Base-by-base conservation (phyloP, 2,797 vertebrate species). In the Phalanger gymnotis region DNA sequence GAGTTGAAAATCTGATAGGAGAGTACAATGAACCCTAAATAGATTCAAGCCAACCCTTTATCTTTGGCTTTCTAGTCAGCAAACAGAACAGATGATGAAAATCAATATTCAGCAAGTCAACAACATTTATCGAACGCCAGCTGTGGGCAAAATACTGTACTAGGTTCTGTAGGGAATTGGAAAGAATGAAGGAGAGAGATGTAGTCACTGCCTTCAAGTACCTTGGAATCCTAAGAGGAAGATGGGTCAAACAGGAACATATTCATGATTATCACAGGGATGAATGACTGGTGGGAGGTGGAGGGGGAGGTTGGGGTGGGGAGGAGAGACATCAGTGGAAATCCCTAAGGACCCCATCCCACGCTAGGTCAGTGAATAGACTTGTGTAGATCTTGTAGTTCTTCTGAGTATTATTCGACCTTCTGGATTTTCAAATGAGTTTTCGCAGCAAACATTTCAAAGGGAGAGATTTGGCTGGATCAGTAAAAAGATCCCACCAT, bases 221-320 rank as follows among this genome's bases (percentile, higher is more conserved):
- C 57, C 92, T 93, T 93, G 52, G 47, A n/a, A 58, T n/a, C 52
- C 61, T 53, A 90, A 95, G 54, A 81, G 81, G 11, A 91, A 47
- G 13, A 61, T 25, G 34, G 91, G 47, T 53, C 55, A 34, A 55
- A 94, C 7, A 90, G 66, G 25, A 92, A 61, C 22, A 54, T 55
- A 56, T 90, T 40, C 56, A 51, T 53, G 47, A n/a, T 40, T 92
- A 54, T 14, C 16, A 22, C 40, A 53, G 12, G 34, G 28, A 54
- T 54, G 40, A 53, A n/a, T 54, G 54, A 40, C 16, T 27, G 27
- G 90, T 93, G 93, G 28, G 54, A 93, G 87, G 93, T 51, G n/a
- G 40, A 94, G 89, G 92, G 52, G 25, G 73, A 51, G 22, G 73
- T 12, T 54, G 31, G 30, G 12, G 0, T 11, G 22, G 40, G 40